These are phyloP conservation scores for Diplodus puntazzo DNA, from an alignment of 2,797 vertebrate species.

Conservation along the genomic window DNA sequence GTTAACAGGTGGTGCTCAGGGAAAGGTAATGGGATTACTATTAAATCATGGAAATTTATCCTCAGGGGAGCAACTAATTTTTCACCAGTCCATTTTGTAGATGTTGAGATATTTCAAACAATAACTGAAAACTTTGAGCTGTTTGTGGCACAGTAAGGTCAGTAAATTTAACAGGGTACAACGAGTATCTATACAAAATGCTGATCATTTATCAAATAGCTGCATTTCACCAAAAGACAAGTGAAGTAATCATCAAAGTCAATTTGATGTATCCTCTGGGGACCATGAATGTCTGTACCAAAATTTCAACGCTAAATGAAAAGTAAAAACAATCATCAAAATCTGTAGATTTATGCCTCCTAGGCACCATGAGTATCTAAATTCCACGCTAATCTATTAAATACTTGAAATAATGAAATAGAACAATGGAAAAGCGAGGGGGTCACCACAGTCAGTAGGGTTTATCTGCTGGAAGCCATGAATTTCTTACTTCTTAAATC, in stretches of 20 bases:
- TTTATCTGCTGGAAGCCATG: not conserved
- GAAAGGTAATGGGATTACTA: not conserved
- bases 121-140: too few relatives aligned
- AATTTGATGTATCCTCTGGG: too few relatives aligned
- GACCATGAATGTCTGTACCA: not conserved
- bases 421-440: not conserved
- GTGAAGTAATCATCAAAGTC: too few relatives aligned
- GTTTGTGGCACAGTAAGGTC: not conserved
- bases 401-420: not conserved
- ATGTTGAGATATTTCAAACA: too few relatives aligned
- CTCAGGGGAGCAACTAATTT: too few relatives aligned
- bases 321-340: too few relatives aligned
- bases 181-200: not conserved
- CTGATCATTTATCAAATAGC: too few relatives aligned
- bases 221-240: too few relatives aligned
- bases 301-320: not conserved
- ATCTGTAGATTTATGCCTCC: too few relatives aligned
- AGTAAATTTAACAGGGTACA: not conserved
- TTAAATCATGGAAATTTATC: too few relatives aligned
- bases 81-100: too few relatives aligned
- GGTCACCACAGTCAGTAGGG: not conserved
- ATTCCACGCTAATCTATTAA: not conserved
- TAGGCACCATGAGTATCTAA: not conserved
- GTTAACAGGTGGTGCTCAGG: not conserved
- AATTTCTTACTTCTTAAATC: not conserved